Evolutionary conservation across 2,888 invertebrate genomes (phyloP).

Genomic region (Sphaerophoria rueppellii): DNA sequence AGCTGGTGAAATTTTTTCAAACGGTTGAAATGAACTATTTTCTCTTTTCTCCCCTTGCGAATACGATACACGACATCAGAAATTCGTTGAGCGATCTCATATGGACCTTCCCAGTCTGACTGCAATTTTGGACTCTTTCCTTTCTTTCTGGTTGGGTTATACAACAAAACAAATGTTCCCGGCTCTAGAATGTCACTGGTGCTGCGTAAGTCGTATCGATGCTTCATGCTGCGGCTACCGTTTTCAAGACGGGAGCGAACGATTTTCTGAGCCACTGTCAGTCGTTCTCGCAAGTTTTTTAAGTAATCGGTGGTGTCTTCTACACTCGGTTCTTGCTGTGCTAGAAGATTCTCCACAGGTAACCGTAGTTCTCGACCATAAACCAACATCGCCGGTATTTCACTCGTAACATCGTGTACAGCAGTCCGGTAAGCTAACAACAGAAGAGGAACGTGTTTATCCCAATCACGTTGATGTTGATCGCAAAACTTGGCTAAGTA

Average conservation of each 20-base stretch:
- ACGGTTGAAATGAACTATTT: background rate
- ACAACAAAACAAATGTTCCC: slow-evolving; percentile 20
- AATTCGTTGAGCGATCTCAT: background rate
- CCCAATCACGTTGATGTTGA: slow-evolving; percentile 60
- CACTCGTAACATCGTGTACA: slow-evolving; percentile 61
- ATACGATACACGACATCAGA: background rate
- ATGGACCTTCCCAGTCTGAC: slow-evolving; percentile 17
- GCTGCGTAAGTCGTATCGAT: slow-evolving; percentile 16
- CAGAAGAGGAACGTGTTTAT: slow-evolving; percentile 40
- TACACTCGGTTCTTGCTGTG: slow-evolving; percentile 58
- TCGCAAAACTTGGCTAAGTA: slow-evolving; percentile 69
- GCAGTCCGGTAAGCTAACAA: slow-evolving; percentile 62
- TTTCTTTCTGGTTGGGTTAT: slow-evolving; percentile 5
- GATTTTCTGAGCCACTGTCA: slow-evolving; percentile 1
- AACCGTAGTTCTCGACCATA: slow-evolving; percentile 70
- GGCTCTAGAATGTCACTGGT: background rate
- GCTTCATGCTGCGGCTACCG: slow-evolving; percentile 10
- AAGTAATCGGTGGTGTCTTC: slow-evolving; percentile 14
- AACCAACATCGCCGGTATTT: slow-evolving; percentile 64
- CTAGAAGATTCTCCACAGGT: slow-evolving; percentile 71
- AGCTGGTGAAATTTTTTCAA: background rate
- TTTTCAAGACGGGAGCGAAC: slow-evolving; percentile 2
- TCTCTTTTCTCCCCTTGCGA: background rate
- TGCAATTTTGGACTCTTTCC: slow-evolving; percentile 12
- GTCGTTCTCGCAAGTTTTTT: background rate